Evolutionary conservation across 2,113 vertebrate genomes (phyloP).

Genomic region (Rhinoptilus africanus): DNA sequence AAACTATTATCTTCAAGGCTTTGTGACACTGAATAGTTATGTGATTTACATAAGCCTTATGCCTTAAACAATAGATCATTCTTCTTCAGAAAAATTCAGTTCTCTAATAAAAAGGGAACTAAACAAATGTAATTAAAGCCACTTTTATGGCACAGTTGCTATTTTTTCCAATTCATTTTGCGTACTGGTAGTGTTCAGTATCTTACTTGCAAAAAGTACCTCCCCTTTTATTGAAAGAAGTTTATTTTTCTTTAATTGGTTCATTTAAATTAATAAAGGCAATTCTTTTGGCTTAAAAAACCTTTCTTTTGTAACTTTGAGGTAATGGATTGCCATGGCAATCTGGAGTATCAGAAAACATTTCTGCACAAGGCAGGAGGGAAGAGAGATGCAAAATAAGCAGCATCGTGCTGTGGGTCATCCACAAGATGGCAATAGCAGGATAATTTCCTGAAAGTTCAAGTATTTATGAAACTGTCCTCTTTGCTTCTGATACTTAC

Average conservation of each 20-base stretch:
- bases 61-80: not conserved
- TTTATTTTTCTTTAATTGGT: not conserved
- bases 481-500: not conserved
- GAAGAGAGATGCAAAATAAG: not conserved
- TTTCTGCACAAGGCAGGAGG: not conserved
- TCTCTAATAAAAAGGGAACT: not conserved
- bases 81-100: not conserved
- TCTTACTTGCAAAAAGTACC: not conserved
- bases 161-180: not conserved
- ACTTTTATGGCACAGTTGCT: not conserved
- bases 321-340: not conserved
- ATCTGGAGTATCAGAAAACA: not conserved
- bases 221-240: not conserved
- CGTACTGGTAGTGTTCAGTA: not conserved
- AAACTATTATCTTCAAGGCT: not conserved
- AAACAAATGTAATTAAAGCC: not conserved
- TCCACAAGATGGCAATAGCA: slow-evolving; percentile 72
- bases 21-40: not conserved
- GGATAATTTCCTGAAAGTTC: slow-evolving; percentile 23
- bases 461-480: not conserved
- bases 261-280: not conserved
- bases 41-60: not conserved
- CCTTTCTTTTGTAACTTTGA: not conserved
- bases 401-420: not conserved
- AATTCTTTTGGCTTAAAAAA: not conserved